Base-by-base conservation (phyloP, 2,113 vertebrate species). In the Gnathonemus longibarbis region DNA sequence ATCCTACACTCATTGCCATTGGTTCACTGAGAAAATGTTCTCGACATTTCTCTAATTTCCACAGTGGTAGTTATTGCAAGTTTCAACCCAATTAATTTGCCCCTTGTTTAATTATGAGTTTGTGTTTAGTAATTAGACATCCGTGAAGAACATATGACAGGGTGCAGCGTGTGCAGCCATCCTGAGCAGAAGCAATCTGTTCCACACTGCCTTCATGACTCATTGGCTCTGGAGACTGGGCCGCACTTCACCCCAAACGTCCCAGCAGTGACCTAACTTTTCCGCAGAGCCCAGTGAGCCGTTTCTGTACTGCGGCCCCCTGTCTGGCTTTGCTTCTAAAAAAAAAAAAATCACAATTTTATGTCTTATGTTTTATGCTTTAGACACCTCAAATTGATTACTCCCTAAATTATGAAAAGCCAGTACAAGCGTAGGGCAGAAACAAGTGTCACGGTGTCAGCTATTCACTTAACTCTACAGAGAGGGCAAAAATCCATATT, bases 51-150 rank as follows among this genome's bases (percentile, higher is more conserved):
- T 84, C 87, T 84, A 35, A 87, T 84, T 83, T 77, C 85, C 85
- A 85, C 50, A 42, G 42, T 85, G 70, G 85, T 31, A 46, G 10
- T 62, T 90, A 77, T 50, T 45, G 35, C 31, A 21, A 19, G 21
- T 53, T 88, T 53, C 62, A 50, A 77, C 87, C 74, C 52, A 56
- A 90, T 90, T 90, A 58, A 90, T 88, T 49, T 88, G 87, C 80
- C 80, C 56, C 52, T 83, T 85, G 77, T 90, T 52, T 88, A 84
- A 90, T 90, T 85, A 84, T 27, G n/a, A 49, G 50, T 49, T 88
- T 84, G 31, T 90, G 52, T 62, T 84, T 17, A 62, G 39, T 89
- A 58, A 90, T 90, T 88, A 88, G 84, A 84, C 70, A 88, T 90
- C 53, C 42, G 24, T 27, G 52, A 83, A 50, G 86, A 58, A 49